Evolutionary conservation across 2,797 vertebrate genomes (phyloP).

Genomic region (Ctenopoma multispine): DNA sequence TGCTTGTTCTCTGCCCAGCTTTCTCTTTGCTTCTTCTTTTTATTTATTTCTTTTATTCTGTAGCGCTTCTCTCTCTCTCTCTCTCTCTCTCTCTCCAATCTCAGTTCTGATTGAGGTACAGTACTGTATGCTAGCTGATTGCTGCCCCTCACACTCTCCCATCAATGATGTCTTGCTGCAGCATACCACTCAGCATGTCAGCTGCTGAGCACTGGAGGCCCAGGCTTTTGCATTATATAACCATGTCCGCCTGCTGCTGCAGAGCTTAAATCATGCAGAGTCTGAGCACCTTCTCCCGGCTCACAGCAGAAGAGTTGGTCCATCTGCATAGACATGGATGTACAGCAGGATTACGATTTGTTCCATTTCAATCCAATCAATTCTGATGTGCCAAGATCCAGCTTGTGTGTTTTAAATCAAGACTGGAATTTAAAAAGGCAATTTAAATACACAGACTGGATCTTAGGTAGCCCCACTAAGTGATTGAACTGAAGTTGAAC

Average conservation of each 20-base stretch:
- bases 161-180: conserved; percentile 76
- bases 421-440: conserved; percentile 18
- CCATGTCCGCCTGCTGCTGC: conserved; percentile 73
- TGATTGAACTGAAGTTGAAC: conserved; percentile 71
- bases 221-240: conserved; percentile 82
- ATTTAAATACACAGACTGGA: conserved; percentile 60
- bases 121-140: conserved; percentile 78
- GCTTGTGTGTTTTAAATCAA: conserved; percentile 61
- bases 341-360: conserved; percentile 64
- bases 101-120: conserved; percentile 80
- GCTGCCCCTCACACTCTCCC: conserved; percentile 78
- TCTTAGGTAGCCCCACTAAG: conserved; percentile 36
- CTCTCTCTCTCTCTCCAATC: conserved; percentile 55
- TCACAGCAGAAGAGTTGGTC: conserved; percentile 72
- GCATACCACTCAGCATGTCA: conserved; percentile 80
- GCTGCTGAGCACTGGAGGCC: conserved; percentile 79
- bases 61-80: conserved; percentile 20
- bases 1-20: conserved; percentile 49
- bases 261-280: conserved; percentile 80
- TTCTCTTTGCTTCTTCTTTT: conserved; percentile 28
- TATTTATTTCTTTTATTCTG: conserved; percentile 36
- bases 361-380: conserved; percentile 73
- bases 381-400: conserved; percentile 56
- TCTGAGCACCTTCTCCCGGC: conserved; percentile 77
- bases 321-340: conserved; percentile 78